phyloP scores from a whole-genome alignment of 2,113 vertebrate genomes.

The Albula glossodonta region DNA sequence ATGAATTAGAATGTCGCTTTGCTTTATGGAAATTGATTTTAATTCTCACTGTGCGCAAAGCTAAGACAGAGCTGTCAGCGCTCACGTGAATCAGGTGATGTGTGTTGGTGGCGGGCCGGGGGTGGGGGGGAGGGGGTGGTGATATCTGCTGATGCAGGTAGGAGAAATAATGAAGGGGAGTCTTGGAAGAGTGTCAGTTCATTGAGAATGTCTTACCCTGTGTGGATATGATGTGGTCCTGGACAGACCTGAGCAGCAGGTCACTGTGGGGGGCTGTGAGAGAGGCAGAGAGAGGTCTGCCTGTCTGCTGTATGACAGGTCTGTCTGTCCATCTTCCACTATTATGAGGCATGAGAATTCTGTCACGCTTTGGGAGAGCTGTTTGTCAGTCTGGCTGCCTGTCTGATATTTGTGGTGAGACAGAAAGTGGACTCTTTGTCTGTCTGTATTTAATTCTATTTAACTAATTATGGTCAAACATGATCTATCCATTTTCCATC shows the following conservation, averaged over 20 bases:
- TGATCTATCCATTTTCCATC: too few relatives aligned
- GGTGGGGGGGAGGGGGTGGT: conserved; percentile 5
- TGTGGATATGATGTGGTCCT: neutral
- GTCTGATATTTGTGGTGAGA: too few relatives aligned
- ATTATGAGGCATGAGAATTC: neutral
- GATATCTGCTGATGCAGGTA: conserved; percentile 40
- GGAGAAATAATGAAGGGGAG: neutral
- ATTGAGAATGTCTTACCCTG: neutral
- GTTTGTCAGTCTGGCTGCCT: neutral
- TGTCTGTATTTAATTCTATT: neutral
- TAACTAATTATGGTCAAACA: too few relatives aligned
- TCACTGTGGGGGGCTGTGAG: neutral
- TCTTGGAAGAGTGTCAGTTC: neutral
- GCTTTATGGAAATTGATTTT: conserved; percentile 56
- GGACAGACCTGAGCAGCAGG: too few relatives aligned
- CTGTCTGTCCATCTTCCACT: neutral
- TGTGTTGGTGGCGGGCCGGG: neutral
- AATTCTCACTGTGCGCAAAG: conserved; percentile 33
- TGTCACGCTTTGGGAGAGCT: neutral
- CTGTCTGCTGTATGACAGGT: neutral
- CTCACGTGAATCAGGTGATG: neutral
- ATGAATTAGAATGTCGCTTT: conserved; percentile 46
- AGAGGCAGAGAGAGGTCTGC: neutral
- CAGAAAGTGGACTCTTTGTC: neutral
- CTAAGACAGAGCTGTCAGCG: conserved; percentile 13